Evolutionary conservation across 2,797 vertebrate genomes (phyloP), one percentile per base, ranked within the genome.

Genomic region (Parauchenoglanis punctatus): DNA sequence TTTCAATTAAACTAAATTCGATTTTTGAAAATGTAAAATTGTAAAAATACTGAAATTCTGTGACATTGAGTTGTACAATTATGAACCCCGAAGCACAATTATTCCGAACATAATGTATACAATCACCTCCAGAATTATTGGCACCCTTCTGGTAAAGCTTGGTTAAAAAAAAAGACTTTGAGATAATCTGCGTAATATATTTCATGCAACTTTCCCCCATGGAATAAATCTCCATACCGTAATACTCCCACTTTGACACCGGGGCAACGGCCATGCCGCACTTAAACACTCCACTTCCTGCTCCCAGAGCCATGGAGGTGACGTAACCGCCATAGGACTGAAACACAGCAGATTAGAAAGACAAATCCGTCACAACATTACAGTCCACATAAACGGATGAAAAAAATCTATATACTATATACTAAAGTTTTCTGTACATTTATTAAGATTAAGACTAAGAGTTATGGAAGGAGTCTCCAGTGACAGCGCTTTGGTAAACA

Each of bases 251-350:
- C 91, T 97, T 97, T 78, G 99, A 97, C 86, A 99, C 98, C 0
- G 99, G 99, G 18, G 99, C 99, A 67, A 99, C 98, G 0, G 99
- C 97, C 93, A 99, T 99, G 89, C 99, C 99, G 90, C 98, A 99
- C 94, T 97, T 97, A 95, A 99, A 99, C 75, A 98, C 95, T 11
- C 94, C 95, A 89, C 97, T 98, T 87, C 96, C 97, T 20, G 97
- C 95, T 91, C 99, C 99, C 91, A 99, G 91, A 61, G 94, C 98
- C 99, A 99, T 99, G 2, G 99, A 99, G 25, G 98, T 96, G 83
- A 98, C 97, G 6, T 99, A 99, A 83, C 99, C 99, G 58, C 99
- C 99, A n/a, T 99, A 99, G 73, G 99, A 99, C 99, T 99, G 95
- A 86, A 93, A 94, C n/a, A 49, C 59, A 89, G 31, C 7, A 61